Evolutionary conservation across 37 sponge, comb jelly and placozoan species (phyloP).

Genomic region (Agelas oroides): DNA sequence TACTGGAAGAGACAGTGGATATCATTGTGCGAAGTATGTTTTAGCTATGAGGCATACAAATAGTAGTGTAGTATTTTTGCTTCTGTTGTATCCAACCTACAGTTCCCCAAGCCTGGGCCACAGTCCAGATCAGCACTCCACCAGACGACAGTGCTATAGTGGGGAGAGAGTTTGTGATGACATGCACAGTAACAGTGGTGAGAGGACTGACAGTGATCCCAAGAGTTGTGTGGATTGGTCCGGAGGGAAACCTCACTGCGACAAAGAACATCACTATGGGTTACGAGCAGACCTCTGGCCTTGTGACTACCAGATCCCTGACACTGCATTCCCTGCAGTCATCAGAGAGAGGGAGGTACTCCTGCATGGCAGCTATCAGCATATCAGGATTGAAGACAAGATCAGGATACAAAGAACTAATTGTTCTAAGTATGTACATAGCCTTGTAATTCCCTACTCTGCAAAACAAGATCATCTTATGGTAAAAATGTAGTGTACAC

Average conservation of each 20-base stretch:
- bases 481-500: no score
- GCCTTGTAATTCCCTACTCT: no score
- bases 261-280: not conserved
- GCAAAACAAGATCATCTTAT: no score
- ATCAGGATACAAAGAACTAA: no score
- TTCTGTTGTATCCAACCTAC: no score
- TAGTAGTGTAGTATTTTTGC: no score
- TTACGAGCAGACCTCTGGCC: not conserved
- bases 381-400: not conserved
- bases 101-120: constrained; percentile 8
- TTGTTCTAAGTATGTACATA: no score
- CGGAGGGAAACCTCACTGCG: not conserved
- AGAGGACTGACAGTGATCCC: not conserved
- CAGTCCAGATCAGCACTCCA: not conserved
- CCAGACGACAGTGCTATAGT: not conserved
- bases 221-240: not conserved
- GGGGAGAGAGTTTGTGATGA: not conserved
- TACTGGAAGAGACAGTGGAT: not conserved
- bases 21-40: not conserved
- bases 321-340: not conserved
- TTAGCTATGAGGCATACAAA: no score
- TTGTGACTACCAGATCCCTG: not conserved
- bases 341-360: not conserved
- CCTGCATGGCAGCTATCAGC: not conserved
- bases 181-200: not conserved